Evolutionary conservation across 1,140 invertebrate genomes (phyloP).

Genomic region (Drosophila malerkotliana): DNA sequence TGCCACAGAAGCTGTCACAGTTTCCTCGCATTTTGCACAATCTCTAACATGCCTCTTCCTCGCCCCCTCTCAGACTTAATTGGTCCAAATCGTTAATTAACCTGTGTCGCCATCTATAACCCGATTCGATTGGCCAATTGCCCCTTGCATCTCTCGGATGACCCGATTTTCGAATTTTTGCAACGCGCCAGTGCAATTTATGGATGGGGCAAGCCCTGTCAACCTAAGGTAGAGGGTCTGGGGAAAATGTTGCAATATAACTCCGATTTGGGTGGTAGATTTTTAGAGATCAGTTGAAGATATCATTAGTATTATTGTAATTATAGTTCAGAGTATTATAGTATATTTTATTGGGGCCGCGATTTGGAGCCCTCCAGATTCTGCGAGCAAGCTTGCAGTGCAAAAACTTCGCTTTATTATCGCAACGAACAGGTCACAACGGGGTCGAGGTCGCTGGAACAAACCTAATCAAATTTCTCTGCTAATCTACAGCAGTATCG

Average conservation of each 20-base stretch:
- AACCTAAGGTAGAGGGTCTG: neutral
- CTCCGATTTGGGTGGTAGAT: no score
- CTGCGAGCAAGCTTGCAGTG: conserved; percentile 6
- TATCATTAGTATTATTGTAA: no score
- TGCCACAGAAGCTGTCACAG: conserved; percentile 4
- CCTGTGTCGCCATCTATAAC: conserved; percentile 71
- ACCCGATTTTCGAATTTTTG: conserved; percentile 57
- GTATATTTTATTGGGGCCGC: neutral
- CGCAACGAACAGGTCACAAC: conserved; percentile 1
- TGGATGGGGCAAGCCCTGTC: conserved; percentile 22
- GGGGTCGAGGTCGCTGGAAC: conserved; percentile 40
- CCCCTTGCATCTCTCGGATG: conserved; percentile 67
- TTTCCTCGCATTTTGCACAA: conserved; percentile 37
- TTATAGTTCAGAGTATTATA: no score
- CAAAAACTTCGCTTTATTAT: conserved; percentile 31
- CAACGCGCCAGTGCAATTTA: conserved; percentile 27
- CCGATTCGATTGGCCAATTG: conserved; percentile 74
- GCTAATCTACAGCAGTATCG: conserved; percentile 24
- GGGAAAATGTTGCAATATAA: neutral
- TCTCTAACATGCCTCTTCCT: neutral
- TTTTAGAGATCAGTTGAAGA: no score
- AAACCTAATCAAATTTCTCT: conserved; percentile 33
- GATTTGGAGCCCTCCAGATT: conserved; percentile 16
- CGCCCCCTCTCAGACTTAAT: conserved; percentile 44
- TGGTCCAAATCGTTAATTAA: conserved; percentile 77